Conservation (phyloP, 2,888 invertebrate species). For the Sisyra terminalis region DNA sequence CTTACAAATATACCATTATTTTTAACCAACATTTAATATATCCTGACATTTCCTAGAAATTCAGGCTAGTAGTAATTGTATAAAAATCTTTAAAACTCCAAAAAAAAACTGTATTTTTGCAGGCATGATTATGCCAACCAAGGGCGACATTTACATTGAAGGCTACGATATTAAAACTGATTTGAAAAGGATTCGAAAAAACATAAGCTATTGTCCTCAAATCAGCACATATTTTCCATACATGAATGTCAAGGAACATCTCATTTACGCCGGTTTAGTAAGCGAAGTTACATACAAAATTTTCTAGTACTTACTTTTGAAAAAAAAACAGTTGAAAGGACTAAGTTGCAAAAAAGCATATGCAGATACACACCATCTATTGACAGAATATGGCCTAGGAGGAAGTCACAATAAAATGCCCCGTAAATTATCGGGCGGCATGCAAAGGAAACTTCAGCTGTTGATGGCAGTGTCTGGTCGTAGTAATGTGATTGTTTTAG, state of each 20-base stretch:
- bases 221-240: constrained; percentile 73
- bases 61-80: no score
- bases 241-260: constrained; percentile 66
- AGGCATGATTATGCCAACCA: constrained; percentile 46
- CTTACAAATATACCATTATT: no score
- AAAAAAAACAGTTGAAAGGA: background rate
- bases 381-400: no score
- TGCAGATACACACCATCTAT: no score
- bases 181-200: constrained; percentile 43
- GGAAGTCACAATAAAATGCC: no score
- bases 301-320: background rate
- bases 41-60: no score
- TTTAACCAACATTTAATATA: no score
- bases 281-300: constrained; percentile 33
- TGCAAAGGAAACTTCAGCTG: constrained; percentile 60
- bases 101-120: constrained; percentile 87
- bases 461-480: constrained; percentile 61
- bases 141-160: constrained; percentile 52
- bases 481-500: constrained; percentile 53
- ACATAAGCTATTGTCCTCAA: constrained; percentile 70
- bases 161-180: constrained; percentile 52
- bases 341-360: background rate
- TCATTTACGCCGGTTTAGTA: constrained; percentile 63
- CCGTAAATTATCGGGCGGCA: constrained; percentile 71
- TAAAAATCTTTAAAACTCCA: no score